phyloP scores from a whole-genome alignment of 1,140 invertebrate genomes.

The Chrysoperla carnea region DNA sequence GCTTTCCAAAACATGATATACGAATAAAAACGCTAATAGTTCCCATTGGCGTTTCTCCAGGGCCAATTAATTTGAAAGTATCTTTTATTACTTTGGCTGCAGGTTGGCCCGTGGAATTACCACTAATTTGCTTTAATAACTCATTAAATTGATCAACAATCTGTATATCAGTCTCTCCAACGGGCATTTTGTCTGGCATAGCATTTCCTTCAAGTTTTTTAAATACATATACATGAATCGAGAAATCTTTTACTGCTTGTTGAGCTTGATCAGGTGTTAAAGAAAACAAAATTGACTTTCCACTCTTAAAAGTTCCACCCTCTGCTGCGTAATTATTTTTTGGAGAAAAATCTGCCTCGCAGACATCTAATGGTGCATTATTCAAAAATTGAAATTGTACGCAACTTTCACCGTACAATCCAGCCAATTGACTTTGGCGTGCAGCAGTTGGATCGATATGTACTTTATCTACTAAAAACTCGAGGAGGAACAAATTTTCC shows the following conservation, averaged over 20 bases:
- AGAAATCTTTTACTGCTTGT: conserved; percentile 18
- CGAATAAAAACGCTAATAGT: conserved; percentile 32
- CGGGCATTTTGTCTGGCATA: conserved; percentile 15
- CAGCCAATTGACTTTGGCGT: conserved; percentile 14
- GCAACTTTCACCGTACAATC: conserved; percentile 28
- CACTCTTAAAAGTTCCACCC: conserved; percentile 26
- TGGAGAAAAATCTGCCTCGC: conserved; percentile 28
- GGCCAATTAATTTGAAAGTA: conserved; percentile 28
- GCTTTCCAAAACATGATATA: conserved; percentile 41
- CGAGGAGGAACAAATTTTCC: conserved; percentile 32
- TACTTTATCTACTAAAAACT: conserved; percentile 33
- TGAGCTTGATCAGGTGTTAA: conserved; percentile 17
- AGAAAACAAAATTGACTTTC: conserved; percentile 33
- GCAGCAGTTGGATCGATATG: conserved; percentile 17
- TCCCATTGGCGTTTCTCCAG: conserved; percentile 25
- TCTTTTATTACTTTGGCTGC: conserved; percentile 32
- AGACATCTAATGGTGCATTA: conserved; percentile 30
- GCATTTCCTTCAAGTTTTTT: conserved; percentile 15
- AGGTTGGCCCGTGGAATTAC: conserved; percentile 8
- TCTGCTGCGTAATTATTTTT: conserved; percentile 16
- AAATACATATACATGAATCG: conserved; percentile 23
- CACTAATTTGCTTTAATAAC: conserved; percentile 11
- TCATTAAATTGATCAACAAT: conserved; percentile 18
- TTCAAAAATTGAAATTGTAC: conserved; percentile 27
- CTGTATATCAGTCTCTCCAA: conserved; percentile 15